Percentiles rank a stretch among this genome's conserved stretches.
Evolutionary conservation across 1,140 invertebrate genomes (phyloP).

Genomic region (Pseudobourletiella spinata): DNA sequence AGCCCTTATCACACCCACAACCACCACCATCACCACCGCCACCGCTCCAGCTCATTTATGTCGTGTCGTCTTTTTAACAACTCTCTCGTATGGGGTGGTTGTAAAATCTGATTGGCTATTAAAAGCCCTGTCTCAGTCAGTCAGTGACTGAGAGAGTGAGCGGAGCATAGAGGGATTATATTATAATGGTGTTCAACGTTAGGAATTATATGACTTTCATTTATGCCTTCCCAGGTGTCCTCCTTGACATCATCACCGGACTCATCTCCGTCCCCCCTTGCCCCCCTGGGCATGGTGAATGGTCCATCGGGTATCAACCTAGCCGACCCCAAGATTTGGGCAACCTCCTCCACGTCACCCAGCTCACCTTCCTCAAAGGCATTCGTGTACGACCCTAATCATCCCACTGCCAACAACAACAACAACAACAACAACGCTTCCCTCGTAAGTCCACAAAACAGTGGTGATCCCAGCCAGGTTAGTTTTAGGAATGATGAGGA

Average conservation of each 20-base stretch:
- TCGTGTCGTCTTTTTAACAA: too few relatives aligned
- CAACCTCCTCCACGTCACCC: slow-evolving; percentile 59
- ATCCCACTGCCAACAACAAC: slow-evolving; percentile 19
- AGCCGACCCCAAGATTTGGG: slow-evolving; percentile 53
- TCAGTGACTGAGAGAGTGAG: too few relatives aligned
- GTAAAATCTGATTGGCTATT: too few relatives aligned
- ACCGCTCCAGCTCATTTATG: too few relatives aligned
- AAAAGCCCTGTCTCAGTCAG: too few relatives aligned
- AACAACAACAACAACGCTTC: slow-evolving; percentile 8
- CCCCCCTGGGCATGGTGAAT: slow-evolving; percentile 32
- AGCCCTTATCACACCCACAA: too few relatives aligned
- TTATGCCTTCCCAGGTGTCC: slow-evolving; percentile 51
- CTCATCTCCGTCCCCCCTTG: slow-evolving; percentile 55
- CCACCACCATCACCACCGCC: too few relatives aligned
- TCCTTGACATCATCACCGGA: slow-evolving; percentile 83
- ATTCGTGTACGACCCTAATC: slow-evolving; percentile 44
- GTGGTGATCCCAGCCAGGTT: background rate
- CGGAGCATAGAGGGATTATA: too few relatives aligned
- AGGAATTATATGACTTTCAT: too few relatives aligned
- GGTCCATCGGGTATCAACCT: slow-evolving; percentile 29
- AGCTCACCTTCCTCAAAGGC: slow-evolving; percentile 54
- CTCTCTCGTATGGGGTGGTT: too few relatives aligned
- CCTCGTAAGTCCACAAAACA: slow-evolving; percentile 15
- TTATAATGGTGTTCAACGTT: too few relatives aligned
- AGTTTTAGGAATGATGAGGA: too few relatives aligned